Evolutionary conservation across 2,888 invertebrate species (phyloP), one percentile per base, ranked within the genome.

Genomic region (Cremastinae sp.): DNA sequence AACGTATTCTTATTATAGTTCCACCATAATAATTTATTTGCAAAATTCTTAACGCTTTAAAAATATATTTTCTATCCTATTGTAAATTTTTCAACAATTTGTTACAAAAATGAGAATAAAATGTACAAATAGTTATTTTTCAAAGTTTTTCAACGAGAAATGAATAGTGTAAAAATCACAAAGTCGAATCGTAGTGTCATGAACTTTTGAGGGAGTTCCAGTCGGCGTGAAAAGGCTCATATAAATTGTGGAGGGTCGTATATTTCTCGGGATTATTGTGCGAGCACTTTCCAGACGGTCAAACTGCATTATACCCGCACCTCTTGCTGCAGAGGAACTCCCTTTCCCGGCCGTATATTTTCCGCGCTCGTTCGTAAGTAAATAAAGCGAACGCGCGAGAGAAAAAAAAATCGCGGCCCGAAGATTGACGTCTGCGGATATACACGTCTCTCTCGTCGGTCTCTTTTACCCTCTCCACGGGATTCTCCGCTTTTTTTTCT

Each of bases 261-360:
- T 47, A 51, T 59, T 69, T 69, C 16, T 22, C 10, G 53, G 34
- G 28, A 14, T 43, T 43, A 69, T 51, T 51, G 58, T 45, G 56
- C 45, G 28, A 58, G 20, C 36, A 43, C 45, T 62, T 53, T 54
- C 8, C 20, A 62, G 47, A 61, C 54, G 62, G 49, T 64, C 14
- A 45, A 62, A 54, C 16, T 45, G 36, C 34, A 71, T 54, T 45
- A 62, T 54, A 62, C 61, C 34, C 34, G 59, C 53, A 61, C 61
- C 45, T 49, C 51, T 28, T 28, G 5, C 34, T 16, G 43, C 3
- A 8, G n/a, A 49, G 71, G 53, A 53, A 45, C 22, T 20, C 16
- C 36, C 61, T 36, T 64, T 64, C 10, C 10, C 45, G 47, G 20
- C 20, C 5, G 22, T 18, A 28, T 41, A 51, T 38, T 20, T 54